Evolutionary conservation across 1,140 invertebrate genomes (phyloP), one percentile per base, ranked within the genome.

Genomic region (Pogonomyrmex barbatus): DNA sequence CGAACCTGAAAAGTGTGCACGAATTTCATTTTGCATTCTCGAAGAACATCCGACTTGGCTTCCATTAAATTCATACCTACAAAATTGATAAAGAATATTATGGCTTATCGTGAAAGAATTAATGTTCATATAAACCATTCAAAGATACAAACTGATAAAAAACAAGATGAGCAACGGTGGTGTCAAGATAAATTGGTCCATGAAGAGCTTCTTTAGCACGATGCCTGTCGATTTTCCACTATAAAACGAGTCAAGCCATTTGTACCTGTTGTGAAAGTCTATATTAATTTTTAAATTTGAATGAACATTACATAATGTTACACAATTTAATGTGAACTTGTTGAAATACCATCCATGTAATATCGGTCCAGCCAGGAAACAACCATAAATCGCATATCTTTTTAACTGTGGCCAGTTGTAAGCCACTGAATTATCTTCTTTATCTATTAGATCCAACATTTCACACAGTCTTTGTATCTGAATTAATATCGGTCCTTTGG

Each of bases 141-240:
- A 52, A 47, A 39, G 42, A 89, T 88, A 95, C 96, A 95, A 92
- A 97, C 97, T 96, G 4, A 96, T 96, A 93, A 96, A 98, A 91
- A 98, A 98, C 1, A 96, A 91, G 0, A 96, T 95, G 17, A 98
- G 92, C 42, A 98, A 93, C 10, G 96, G 95, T 1, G 97, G 97
- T 2, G 97, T 98, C 88, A 98, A 95, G 2, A 97, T 77, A 90
- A 98, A 97, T 94, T 98, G 97, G 92, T 98, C 98, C n/a, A 96
- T 91, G 0, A 97, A 89, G 24, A 98, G 94, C 95, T 98, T 98
- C 83, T 96, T 96, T 0, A 96, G 89, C 4, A 98, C 96, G 0
- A 96, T 96, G 89, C 95, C 96, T 10, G 95, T 93, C 0, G 96
- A 92, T 1, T 96, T 97, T 2, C 97, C 97, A 1, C 96, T 95